A percentile compares a stretch with the other conserved stretches of the same genome.
These are phyloP conservation scores for Actenoides hombroni DNA, from an alignment of 2,113 vertebrate genomes.

Conservation along the genomic window DNA sequence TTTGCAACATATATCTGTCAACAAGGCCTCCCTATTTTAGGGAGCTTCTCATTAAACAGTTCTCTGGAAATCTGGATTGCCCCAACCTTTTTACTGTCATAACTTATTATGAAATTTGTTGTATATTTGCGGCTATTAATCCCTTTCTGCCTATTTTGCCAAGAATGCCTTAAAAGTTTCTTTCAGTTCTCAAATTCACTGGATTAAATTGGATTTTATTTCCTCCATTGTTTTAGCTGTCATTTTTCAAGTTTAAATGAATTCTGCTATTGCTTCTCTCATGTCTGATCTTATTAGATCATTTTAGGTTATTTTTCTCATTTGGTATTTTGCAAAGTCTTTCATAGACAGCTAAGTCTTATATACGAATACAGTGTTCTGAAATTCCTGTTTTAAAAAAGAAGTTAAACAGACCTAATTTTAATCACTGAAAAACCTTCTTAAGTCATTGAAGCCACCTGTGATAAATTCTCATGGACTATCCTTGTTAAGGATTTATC, in stretches of 20 bases:
- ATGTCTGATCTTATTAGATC: not conserved
- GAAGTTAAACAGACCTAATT: not conserved
- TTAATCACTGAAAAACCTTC: not conserved
- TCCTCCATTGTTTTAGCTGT: not conserved
- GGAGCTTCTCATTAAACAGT: not conserved
- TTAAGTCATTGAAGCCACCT: not conserved
- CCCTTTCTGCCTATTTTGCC: not conserved
- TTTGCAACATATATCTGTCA: not conserved
- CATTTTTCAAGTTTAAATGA: not conserved
- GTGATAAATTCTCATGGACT: not conserved
- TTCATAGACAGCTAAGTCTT: not conserved
- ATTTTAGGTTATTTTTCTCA: not conserved
- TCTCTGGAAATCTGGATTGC: not conserved
- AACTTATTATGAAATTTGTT: not conserved
- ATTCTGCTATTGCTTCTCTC: not conserved
- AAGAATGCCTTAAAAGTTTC: not conserved
- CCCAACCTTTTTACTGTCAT: not conserved
- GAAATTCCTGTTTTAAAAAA: not conserved
- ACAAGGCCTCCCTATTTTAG: not conserved
- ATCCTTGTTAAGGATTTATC: not conserved
- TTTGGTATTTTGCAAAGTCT: not conserved
- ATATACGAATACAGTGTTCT: not conserved
- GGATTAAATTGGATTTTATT: not conserved
- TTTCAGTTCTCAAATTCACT: not conserved
- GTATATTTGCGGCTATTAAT: not conserved